Evolutionary conservation across 2,113 vertebrate genomes (phyloP).

Genomic region (Hyaena hyaena): DNA sequence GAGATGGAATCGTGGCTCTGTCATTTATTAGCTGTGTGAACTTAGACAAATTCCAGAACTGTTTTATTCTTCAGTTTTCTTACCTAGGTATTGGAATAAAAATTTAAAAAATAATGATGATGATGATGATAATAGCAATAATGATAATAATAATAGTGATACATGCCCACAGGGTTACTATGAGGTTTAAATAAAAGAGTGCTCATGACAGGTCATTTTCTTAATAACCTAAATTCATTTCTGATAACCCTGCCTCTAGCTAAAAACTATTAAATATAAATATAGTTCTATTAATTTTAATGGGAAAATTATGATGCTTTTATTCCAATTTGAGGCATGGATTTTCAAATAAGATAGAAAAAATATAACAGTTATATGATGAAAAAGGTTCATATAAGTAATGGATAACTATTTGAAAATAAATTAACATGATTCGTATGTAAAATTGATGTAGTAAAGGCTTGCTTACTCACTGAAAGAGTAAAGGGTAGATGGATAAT

Average conservation of each 20-base stretch:
- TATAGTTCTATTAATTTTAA: constrained; percentile 65
- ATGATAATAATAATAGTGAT: not conserved
- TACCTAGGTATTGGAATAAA: constrained; percentile 52
- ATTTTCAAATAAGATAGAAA: constrained; percentile 7
- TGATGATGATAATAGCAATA: not conserved
- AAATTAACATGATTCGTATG: not conserved
- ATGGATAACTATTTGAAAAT: not conserved
- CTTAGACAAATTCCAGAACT: not conserved
- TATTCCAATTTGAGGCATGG: constrained; percentile 21
- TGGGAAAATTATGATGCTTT: constrained; percentile 57
- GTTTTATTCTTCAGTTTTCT: constrained; percentile 8
- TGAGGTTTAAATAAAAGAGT: constrained; percentile 31
- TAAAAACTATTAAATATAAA: constrained; percentile 58
- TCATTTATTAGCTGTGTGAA: not conserved
- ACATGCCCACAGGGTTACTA: not conserved
- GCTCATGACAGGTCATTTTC: constrained; percentile 29
- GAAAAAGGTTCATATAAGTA: constrained; percentile 29
- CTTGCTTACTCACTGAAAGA: not conserved
- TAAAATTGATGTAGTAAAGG: constrained; percentile 26
- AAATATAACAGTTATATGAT: not conserved
- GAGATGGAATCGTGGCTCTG: not conserved
- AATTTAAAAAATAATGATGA: constrained; percentile 37
- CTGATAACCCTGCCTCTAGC: constrained; percentile 42
- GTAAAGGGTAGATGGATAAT: not conserved
- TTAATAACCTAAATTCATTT: constrained; percentile 62